Evolutionary conservation across 2,113 vertebrate genomes (phyloP), one percentile per base, ranked within the genome.

Genomic region (Sphyrna mokarran): DNA sequence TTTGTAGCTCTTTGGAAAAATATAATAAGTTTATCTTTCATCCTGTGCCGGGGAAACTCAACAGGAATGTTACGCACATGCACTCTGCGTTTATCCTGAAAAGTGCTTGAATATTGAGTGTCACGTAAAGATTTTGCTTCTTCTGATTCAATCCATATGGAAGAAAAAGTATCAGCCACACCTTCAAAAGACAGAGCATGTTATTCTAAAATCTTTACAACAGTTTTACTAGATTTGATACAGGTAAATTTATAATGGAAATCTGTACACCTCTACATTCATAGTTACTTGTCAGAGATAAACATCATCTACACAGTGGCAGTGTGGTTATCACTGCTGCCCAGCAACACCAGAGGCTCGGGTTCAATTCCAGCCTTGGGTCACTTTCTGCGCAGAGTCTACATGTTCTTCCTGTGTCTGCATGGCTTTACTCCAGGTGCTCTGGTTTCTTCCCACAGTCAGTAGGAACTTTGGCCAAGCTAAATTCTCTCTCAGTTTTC

Each of bases 11-110:
- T 95, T 95, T 97, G 97, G 80, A 97, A 97, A 96, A 96, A 96
- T 86, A 97, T 96, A 86, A 96, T 97, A 78, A 97, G 96, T 78
- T 97, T 97, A 95, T 97, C 97, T 96, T 96, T 97, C 96, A 97
- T 96, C 89, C 58, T 96, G 69, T 68, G 58, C 10, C 95, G 96
- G 54, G 96, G 95, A n/a, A 96, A 48, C 0, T 96, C 96, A 69
- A 16, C 70, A 61, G 97, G 97, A 54, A 97, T 96, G 69, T 85
- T 80, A 48, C 68, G 96, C 63, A 97, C 96, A 85, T 96, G 95
- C n/a, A 97, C 93, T 91, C 43, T 96, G 90, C 96, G 96, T 20
- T 66, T 22, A 22, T 96, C 87, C 54, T 96, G 95, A n/a, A 95
- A 40, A 66, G 96, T 96, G 4, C 78, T 80, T 58, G 72, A 66